Conservation (phyloP, 2,888 invertebrate genomes). For the Cataglyphis cursor region DNA sequence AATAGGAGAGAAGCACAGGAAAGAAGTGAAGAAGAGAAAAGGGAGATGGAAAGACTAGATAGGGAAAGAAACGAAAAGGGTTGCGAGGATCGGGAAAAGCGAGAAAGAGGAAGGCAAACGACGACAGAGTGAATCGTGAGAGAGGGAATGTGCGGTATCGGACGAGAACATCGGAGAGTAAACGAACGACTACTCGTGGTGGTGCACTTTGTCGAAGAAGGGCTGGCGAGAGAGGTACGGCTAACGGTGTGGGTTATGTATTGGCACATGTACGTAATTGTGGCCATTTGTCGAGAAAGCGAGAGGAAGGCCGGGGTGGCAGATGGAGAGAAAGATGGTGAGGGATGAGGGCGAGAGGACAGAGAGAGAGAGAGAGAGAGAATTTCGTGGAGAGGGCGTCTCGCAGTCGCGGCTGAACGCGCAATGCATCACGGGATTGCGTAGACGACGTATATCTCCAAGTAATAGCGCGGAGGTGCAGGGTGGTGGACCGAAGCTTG, state of each 20-base stretch:
- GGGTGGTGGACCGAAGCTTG: constrained; percentile 47
- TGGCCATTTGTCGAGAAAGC: constrained; percentile 81
- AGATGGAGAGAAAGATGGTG: constrained; percentile 55
- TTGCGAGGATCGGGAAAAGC: constrained; percentile 32
- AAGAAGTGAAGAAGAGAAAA: background rate
- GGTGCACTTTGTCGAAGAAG: constrained; percentile 70
- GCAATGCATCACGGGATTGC: constrained; percentile 84
- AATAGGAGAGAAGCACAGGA: background rate
- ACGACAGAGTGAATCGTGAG: constrained; percentile 31
- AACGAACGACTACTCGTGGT: constrained; percentile 71
- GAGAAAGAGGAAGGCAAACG: constrained; percentile 40
- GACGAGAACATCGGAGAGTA: constrained; percentile 63
- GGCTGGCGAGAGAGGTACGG: constrained; percentile 55
- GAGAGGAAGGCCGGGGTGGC: constrained; percentile 58
- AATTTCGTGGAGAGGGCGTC: constrained; percentile 74
- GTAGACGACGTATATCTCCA: constrained; percentile 80
- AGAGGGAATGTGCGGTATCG: constrained; percentile 63
- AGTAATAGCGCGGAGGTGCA: constrained; percentile 74
- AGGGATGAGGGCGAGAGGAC: constrained; percentile 61
- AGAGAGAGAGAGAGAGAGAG: constrained; percentile 57
- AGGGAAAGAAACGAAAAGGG: constrained; percentile 37
- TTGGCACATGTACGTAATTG: constrained; percentile 84
- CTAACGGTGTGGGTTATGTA: constrained; percentile 78
- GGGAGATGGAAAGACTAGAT: background rate
- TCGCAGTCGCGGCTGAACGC: constrained; percentile 78